Base-by-base conservation (phyloP, 2,888 invertebrate species). In the Acrocera orbiculus region DNA sequence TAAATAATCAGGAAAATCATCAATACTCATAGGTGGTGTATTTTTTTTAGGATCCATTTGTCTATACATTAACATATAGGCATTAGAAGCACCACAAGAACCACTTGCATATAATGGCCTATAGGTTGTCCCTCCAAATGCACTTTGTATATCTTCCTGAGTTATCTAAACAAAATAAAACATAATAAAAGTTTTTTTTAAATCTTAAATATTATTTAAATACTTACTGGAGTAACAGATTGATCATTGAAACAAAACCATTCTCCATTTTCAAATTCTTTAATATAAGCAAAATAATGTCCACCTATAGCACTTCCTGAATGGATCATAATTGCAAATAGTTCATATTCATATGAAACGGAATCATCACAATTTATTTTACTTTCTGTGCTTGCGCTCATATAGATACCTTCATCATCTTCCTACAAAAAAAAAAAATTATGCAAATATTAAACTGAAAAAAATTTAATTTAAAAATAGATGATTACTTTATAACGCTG, bases 241-340 rank as follows among this genome's bases (percentile, higher is more conserved):
- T 85, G 81, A 59, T 89, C 89, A 56, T 89, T 87, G 54, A 87
- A 89, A 50, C 83, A 81, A 52, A 76, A 77, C 87, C 87, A 89
- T 44, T 75, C 69, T 38, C 73, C 69, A 34, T 66, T 73, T 39
- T 67, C 66, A 44, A 78, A 75, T 49, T 78, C 82, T 65, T 83
- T 85, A 39, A 89, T 83, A 50, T 86, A 87, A 2, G 85, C 87
- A 56, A 82, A 89, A 56, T 90, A 90, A 59, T 89, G 89, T 2
- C 89, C 89, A 16, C 86, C 86, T 13, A 78, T 76, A 1, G 87
- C 86, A 56, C 81, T 85, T 9, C 89, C 89, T 16, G 83, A 81
- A 60, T 89, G 89, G 36, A 89, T 81, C 83, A 89, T 85, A 42
- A 89, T 83, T 13, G 85, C 82, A 56, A 85, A 89, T 22, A 90